These are phyloP conservation scores for Amitus sp. DNA, from an alignment of 2,888 invertebrate species.

Conservation along the genomic window DNA sequence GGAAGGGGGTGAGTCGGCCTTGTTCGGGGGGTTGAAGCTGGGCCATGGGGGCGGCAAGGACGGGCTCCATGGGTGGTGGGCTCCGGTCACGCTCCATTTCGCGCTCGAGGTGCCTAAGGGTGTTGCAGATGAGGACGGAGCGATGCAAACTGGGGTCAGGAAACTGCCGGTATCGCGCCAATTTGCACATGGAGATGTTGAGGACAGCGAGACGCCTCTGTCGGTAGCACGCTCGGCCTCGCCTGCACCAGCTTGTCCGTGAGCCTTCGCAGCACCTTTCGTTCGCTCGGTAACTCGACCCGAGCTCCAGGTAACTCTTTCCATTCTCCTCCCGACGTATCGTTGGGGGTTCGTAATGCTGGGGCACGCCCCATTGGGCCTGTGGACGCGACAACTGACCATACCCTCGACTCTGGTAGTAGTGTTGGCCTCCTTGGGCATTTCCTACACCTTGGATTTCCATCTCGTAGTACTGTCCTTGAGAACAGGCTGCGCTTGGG, in stretches of 20 bases:
- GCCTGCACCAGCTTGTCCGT: constrained; percentile 78
- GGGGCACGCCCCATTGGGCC: constrained; percentile 59
- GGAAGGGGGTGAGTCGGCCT: constrained; percentile 63
- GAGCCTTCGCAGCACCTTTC: constrained; percentile 77
- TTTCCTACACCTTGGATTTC: too few relatives aligned
- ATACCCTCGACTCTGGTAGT: too few relatives aligned
- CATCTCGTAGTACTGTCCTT: too few relatives aligned
- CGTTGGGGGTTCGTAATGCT: constrained; percentile 72
- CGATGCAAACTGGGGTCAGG: constrained; percentile 89
- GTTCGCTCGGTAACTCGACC: constrained; percentile 65
- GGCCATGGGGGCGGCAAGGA: constrained; percentile 58
- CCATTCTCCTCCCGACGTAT: constrained; percentile 90
- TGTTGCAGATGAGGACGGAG: constrained; percentile 94
- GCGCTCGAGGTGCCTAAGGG: constrained; percentile 85
- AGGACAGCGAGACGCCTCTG: constrained; percentile 88
- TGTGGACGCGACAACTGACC: constrained; percentile 62
- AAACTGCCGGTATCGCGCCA: constrained; percentile 87
- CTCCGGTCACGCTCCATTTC: constrained; percentile 82
- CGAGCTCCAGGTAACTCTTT: constrained; percentile 88
- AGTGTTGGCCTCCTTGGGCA: too few relatives aligned
- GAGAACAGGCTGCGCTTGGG: too few relatives aligned
- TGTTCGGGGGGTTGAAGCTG: constrained; percentile 63
- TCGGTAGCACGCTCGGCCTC: constrained; percentile 82
- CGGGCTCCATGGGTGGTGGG: constrained; percentile 61
- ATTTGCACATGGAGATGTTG: constrained; percentile 91